Percentiles rank a stretch among this genome's conserved stretches.
Evolutionary conservation across 2,113 vertebrate genomes (phyloP).

Genomic region (Epinephelus cyanopodus): DNA sequence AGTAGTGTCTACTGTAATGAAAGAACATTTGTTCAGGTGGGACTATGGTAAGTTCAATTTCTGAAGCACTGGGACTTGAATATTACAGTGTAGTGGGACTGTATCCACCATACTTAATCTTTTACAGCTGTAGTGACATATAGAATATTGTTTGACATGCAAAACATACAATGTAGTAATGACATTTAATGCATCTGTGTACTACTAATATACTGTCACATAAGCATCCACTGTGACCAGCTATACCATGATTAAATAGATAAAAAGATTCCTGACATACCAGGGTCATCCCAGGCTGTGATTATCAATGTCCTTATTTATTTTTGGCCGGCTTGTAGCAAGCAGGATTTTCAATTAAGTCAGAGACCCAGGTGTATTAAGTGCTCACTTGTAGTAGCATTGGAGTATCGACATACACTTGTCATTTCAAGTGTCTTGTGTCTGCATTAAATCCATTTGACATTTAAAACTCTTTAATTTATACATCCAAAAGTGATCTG

Average conservation of each 20-base stretch:
- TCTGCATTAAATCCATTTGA: background rate
- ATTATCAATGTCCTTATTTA: background rate
- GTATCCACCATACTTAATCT: background rate
- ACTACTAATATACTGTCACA: background rate
- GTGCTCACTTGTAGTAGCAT: background rate
- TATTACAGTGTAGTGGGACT: background rate
- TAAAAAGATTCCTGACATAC: background rate
- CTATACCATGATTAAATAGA: no score
- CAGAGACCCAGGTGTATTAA: background rate
- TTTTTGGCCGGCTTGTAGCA: background rate
- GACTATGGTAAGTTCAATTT: background rate
- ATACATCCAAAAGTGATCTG: background rate
- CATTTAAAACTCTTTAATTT: background rate
- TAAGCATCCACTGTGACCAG: no score
- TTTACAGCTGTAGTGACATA: background rate
- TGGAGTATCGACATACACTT: background rate
- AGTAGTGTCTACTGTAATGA: background rate
- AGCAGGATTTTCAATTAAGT: background rate
- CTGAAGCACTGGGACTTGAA: background rate
- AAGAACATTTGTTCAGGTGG: background rate
- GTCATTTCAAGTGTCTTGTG: background rate
- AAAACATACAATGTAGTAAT: background rate
- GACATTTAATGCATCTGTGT: background rate
- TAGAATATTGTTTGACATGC: background rate
- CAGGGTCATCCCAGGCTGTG: background rate